These are phyloP conservation scores for Lepidostoma basale DNA, from an alignment of 1,140 invertebrate genomes.

Conservation along the genomic window DNA sequence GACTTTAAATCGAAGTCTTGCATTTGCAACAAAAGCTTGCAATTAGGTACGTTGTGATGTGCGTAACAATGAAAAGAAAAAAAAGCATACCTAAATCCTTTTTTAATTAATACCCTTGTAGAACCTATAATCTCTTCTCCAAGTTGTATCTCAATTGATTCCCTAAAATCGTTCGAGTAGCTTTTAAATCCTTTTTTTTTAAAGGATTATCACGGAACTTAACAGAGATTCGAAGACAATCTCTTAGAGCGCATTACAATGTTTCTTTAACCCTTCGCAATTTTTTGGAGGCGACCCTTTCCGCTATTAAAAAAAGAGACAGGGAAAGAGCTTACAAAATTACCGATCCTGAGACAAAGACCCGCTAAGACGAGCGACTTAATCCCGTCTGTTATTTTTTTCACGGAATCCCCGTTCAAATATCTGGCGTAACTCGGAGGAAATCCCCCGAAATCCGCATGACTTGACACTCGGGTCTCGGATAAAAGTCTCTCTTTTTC, in stretches of 20 bases:
- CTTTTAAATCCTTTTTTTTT: slow-evolving; percentile 41
- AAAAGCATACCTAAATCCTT: background rate
- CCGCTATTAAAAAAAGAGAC: slow-evolving; percentile 38
- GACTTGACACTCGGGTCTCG: slow-evolving; percentile 41
- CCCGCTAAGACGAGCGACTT: slow-evolving; percentile 39
- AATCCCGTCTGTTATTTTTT: slow-evolving; percentile 41
- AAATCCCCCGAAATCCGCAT: slow-evolving; percentile 42
- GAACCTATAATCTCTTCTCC: slow-evolving; percentile 17
- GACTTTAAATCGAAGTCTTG: background rate
- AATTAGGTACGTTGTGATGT: background rate
- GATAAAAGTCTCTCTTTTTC: slow-evolving; percentile 24
- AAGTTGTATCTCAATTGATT: slow-evolving; percentile 5
- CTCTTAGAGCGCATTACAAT: slow-evolving; percentile 45
- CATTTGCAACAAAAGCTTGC: background rate
- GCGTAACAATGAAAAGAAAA: background rate
- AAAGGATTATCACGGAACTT: slow-evolving; percentile 45
- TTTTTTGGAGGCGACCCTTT: slow-evolving; percentile 46
- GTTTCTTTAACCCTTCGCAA: slow-evolving; percentile 45
- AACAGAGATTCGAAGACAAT: slow-evolving; percentile 44
- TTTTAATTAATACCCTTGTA: slow-evolving; percentile 2
- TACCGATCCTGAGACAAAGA: slow-evolving; percentile 42
- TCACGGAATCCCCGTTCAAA: slow-evolving; percentile 41
- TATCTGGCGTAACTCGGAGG: slow-evolving; percentile 29
- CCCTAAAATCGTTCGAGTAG: background rate
- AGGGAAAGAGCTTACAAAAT: slow-evolving; percentile 37